phyloP scores from a whole-genome alignment of 2,113 vertebrate genomes.

The Paraplagusia blochii region DNA sequence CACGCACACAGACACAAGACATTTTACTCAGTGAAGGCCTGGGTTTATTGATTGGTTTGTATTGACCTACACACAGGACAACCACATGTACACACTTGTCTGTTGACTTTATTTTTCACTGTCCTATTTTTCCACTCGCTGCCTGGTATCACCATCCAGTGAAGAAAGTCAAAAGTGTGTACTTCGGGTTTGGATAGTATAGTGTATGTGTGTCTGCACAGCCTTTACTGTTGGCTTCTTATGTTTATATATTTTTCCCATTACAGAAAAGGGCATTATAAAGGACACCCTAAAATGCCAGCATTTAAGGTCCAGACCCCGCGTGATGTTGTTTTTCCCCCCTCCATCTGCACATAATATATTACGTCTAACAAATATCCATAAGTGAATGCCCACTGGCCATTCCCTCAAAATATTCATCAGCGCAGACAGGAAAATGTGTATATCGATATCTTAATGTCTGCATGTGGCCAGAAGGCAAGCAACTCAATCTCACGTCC shows the following conservation, averaged over 20 bases:
- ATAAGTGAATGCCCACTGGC: slow-evolving; percentile 26
- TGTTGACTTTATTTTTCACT: slow-evolving; percentile 55
- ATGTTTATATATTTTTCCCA: slow-evolving; percentile 48
- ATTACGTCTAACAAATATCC: slow-evolving; percentile 28
- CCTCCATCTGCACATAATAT: slow-evolving; percentile 23
- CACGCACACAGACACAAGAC: slow-evolving; percentile 13
- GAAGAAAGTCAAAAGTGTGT: neutral
- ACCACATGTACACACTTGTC: slow-evolving; percentile 41
- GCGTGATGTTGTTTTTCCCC: slow-evolving; percentile 17
- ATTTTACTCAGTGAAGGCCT: slow-evolving; percentile 30
- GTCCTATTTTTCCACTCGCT: slow-evolving; percentile 47
- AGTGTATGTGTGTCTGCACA: neutral
- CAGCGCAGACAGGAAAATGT: slow-evolving; percentile 38
- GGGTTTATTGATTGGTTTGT: slow-evolving; percentile 56
- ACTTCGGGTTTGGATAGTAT: slow-evolving; percentile 14
- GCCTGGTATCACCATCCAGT: slow-evolving; percentile 9
- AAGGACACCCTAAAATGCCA: slow-evolving; percentile 25
- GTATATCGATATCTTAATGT: slow-evolving; percentile 43
- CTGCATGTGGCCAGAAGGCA: slow-evolving; percentile 53
- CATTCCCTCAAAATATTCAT: slow-evolving; percentile 35
- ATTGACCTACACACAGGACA: slow-evolving; percentile 53
- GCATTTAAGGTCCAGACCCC: slow-evolving; percentile 3
- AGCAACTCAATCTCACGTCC: slow-evolving; percentile 51
- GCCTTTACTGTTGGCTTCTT: slow-evolving; percentile 5
- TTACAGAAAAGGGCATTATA: slow-evolving; percentile 39